Base-by-base conservation (phyloP, 2,888 invertebrate genomes). In the Eupeodes luniger region DNA sequence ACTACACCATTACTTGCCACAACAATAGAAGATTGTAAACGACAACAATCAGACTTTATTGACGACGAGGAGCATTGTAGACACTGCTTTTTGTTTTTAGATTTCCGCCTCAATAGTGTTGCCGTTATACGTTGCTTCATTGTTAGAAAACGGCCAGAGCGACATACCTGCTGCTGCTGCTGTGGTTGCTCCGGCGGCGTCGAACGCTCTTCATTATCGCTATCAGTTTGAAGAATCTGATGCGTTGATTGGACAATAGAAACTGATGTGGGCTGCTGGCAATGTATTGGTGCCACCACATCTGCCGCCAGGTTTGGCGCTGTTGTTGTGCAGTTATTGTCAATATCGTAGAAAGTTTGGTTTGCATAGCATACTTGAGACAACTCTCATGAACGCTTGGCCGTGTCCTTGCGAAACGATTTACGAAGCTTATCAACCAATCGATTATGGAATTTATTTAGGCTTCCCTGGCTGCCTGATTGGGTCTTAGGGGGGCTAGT, bases 371-470 rank as follows among this genome's bases (percentile, higher is more conserved):
- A 85, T 16, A 67, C 78, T 44, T 55, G 77, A 16, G 85, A 69
- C 27, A 77, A 90, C 78, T 90, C 92, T 93, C 93, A 93, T 90
- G 93, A 93, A 3, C 93, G 92, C 76, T 93, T 93, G 61, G 91
- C 91, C 66, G 90, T 92, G 82, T 93, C 93, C 92, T 93, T 94
- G 90, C 95, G 95, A 92, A 96, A 94, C 86, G 96, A 96, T 89
- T 95, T 95, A 92, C 96, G 96, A 90, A 96, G 92, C 92, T 96
- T 96, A 92, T 96, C 96, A 87, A 96, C 95, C 90, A 96, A 93
- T 57, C 96, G 95, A 91, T 95, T 95, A 94, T 96, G 96, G 91
- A 96, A 96, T 93, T 96, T 96, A 92, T 96, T 96, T 27, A 96
- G 93, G 89, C 96, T 96, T 83, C 94, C 94, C 69, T 95, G 94